Base-by-base conservation (phyloP, 1,140 invertebrate genomes). In the Holotrichia oblita region DNA sequence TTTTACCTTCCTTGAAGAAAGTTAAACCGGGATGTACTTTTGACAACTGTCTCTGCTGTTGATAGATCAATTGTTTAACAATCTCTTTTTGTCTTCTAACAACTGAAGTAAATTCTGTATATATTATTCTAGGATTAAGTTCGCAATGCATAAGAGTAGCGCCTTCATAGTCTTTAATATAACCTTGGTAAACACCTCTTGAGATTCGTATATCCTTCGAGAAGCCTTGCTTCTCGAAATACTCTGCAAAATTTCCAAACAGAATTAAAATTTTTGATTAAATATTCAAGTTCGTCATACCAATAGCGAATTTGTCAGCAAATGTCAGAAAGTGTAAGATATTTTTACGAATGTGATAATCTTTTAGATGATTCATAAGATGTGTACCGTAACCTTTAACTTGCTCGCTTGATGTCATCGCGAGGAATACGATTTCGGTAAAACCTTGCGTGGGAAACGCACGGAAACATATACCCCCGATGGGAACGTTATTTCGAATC, bases 201-300 rank as follows among this genome's bases (percentile, higher is more conserved):
- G 93, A 90, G 27, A 99, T 86, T 86, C 96, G 97, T 7, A 99
- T 99, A 79, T 99, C 96, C 85, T 97, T 97, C 72, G 96, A 98
- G 87, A 99, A 99, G 0, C 98, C 98, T 89, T 99, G 98, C 85
- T 99, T 99, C 86, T 98, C 98, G 87, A 99, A 99, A 86, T 99
- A 99, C 0, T 97, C 92, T 93, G 83, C 7, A 83, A 84, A 79
- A 69, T 34, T 34, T 34, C 4, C 2, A 34, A 34, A 34, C 27
- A 34, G 2, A 34, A 34, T 34, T 34, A 34, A 34, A 55, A 61
- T 79, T 40, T 40, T 14, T 14, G 0, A 41, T 74, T 40, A 69
- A 69, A 69, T n/a, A 20, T 24, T 8, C 6, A 2, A 69, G 2
- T 69, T 55, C 14, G 0, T 22, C 20, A 10, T 86, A 91, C 93